Evolutionary conservation across 1,140 invertebrate species (phyloP), one percentile per base, ranked within the genome.

Genomic region (Scaptomyza graminum): DNA sequence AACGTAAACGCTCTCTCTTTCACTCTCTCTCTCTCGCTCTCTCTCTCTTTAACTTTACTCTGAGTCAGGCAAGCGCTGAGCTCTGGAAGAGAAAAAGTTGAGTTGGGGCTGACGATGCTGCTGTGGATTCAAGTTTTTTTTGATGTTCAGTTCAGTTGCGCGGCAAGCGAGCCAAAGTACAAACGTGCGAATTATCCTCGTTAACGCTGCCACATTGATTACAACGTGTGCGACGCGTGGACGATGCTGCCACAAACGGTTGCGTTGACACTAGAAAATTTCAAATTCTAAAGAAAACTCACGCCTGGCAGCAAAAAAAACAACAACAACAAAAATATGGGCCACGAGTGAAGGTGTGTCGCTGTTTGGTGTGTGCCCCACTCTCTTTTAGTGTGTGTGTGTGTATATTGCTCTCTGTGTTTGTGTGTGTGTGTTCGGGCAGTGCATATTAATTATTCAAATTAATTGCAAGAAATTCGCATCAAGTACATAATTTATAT

Each of bases 401-500:
- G 44, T 67, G 57, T 46, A 47, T 46, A 37, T 78, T 62, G 12
- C 12, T 50, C 16, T 25, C 13, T 41, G 7, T 37, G 41, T 39
- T n/a, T 46, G 41, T 41, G 12, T 52, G 11, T 63, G 52, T 13
- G 52, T 65, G 16, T 59, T 57, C 31, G 59, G 55, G 54, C 37
- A 52, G 8, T 81, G 74, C 64, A 76, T 79, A 87, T 88, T 87
- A 88, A 87, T 87, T 88, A 88, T 88, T 88, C 64, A 82, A 87
- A 88, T 79, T 88, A 87, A 88, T 87, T 87, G 75, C 67, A 72
- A 65, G 57, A 60, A 56, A 76, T 76, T 76, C 61, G 85, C 63
- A 63, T 82, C 55, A 64, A 77, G 62, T 83, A 18, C 43, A 55
- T 50, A 44, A 65, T 51, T 56, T 68, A 64, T 59, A 55, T 9